Evolutionary conservation across 2,888 invertebrate genomes (phyloP).

Genomic region (Ophion slaviceki): DNA sequence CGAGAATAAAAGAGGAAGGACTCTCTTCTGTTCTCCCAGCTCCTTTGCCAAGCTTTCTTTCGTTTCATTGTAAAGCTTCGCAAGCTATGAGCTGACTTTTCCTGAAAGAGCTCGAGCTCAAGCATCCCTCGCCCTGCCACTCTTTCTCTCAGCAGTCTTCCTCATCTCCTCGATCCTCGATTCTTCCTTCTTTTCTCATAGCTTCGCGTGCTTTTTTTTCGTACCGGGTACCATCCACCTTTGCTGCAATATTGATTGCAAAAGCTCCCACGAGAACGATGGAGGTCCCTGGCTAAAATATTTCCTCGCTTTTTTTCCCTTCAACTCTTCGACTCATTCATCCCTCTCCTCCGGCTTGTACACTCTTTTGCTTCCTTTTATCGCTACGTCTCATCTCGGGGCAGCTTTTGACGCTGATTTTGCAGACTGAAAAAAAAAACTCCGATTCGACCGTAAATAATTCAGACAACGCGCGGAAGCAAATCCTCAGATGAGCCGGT

Average conservation of each 20-base stretch:
- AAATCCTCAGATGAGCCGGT: slow-evolving; percentile 1
- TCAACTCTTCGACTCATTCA: slow-evolving; percentile 57
- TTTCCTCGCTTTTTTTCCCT: slow-evolving; percentile 41
- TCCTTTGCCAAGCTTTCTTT: slow-evolving; percentile 54
- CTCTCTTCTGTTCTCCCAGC: slow-evolving; percentile 33
- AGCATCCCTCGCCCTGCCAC: slow-evolving; percentile 3
- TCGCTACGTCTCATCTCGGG: slow-evolving; percentile 6
- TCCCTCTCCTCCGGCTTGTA: slow-evolving; percentile 22
- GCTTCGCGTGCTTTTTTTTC: slow-evolving; percentile 47
- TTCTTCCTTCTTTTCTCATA: slow-evolving; percentile 41
- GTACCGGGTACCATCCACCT: slow-evolving; percentile 71
- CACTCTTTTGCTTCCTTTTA: slow-evolving; percentile 26
- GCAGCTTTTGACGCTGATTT: slow-evolving; percentile 48
- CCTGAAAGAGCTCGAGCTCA: slow-evolving; percentile 34
- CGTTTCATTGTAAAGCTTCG: slow-evolving; percentile 65
- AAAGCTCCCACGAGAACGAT: slow-evolving; percentile 70
- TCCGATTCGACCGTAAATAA: slow-evolving; percentile 63
- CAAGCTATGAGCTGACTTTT: slow-evolving; percentile 55
- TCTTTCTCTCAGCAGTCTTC: slow-evolving; percentile 36
- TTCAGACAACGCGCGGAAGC: slow-evolving; percentile 52
- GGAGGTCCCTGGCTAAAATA: slow-evolving; percentile 67
- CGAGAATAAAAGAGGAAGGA: slow-evolving; percentile 53
- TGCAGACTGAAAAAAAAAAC: slow-evolving; percentile 57
- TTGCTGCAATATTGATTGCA: slow-evolving; percentile 81
- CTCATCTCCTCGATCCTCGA: slow-evolving; percentile 48